Evolutionary conservation across 2,888 invertebrate species (phyloP).

Genomic region (Venustoraphidia nigricollis): DNA sequence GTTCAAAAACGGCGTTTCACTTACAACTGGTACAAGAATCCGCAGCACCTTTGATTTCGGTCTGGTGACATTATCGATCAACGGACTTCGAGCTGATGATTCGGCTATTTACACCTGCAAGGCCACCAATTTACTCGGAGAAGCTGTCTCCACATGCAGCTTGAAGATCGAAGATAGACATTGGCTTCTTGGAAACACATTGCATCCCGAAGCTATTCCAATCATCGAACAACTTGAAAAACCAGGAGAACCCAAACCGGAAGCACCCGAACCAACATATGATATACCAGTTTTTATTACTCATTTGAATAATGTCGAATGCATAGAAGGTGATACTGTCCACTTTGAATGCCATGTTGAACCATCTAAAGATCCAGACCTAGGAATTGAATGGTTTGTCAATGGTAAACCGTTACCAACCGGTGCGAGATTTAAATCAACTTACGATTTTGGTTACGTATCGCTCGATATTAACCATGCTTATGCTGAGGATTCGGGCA

Average conservation of each 20-base stretch:
- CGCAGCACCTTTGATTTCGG: constrained; percentile 96
- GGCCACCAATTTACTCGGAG: constrained; percentile 83
- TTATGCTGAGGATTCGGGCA: constrained; percentile 84
- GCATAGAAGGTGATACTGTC: constrained; percentile 72
- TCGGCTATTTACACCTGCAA: constrained; percentile 92
- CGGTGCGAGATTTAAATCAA: constrained; percentile 81
- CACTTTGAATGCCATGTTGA: constrained; percentile 88
- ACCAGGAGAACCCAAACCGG: constrained; percentile 49
- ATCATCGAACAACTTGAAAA: constrained; percentile 77
- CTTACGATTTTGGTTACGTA: constrained; percentile 92
- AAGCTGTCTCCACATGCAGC: constrained; percentile 84
- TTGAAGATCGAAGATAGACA: constrained; percentile 79
- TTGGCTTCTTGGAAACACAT: constrained; percentile 72
- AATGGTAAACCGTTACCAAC: constrained; percentile 80
- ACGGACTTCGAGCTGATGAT: constrained; percentile 75
- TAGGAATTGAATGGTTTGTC: constrained; percentile 87
- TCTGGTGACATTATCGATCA: constrained; percentile 80
- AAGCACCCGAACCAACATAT: constrained; percentile 60
- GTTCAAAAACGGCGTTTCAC: constrained; percentile 80
- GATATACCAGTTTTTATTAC: constrained; percentile 81
- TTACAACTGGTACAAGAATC: constrained; percentile 77
- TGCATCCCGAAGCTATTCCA: constrained; percentile 78
- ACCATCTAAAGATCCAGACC: constrained; percentile 80
- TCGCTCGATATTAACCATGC: constrained; percentile 77
- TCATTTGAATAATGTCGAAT: constrained; percentile 80